Percentiles rank a stretch among this genome's conserved stretches.
These are phyloP conservation scores for Enteromius fasciolatus DNA, from an alignment of 2,797 vertebrate genomes.

Conservation along the genomic window DNA sequence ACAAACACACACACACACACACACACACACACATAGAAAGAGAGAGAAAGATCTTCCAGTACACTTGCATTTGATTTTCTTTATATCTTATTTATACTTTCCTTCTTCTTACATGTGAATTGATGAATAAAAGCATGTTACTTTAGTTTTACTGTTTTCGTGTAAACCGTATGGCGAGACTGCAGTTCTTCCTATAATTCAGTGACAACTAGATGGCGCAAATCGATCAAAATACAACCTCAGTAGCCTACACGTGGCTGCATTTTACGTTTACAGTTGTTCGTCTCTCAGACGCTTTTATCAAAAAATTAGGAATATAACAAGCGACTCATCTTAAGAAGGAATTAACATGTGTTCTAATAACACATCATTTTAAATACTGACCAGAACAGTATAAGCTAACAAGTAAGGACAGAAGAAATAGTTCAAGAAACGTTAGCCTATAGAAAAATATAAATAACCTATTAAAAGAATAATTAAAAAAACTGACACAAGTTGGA, in stretches of 20 bases:
- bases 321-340: not conserved
- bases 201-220: constrained; percentile 28
- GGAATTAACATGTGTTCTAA: not conserved
- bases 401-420: not conserved
- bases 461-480: not conserved
- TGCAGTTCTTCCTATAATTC: not conserved
- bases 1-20: not conserved
- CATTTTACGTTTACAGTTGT: not conserved
- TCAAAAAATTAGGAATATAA: not conserved
- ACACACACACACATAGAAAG: not conserved
- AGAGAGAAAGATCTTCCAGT: not conserved
- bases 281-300: not conserved
- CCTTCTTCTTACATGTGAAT: not conserved
- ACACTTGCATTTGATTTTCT: not conserved
- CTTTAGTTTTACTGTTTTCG: not conserved
- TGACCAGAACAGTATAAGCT: not conserved
- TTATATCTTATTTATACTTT: not conserved
- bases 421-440: not conserved
- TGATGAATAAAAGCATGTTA: not conserved
- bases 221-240: not conserved
- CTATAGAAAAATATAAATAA: not conserved
- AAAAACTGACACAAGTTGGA: not conserved
- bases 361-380: not conserved
- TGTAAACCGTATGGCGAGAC: not conserved
- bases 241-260: not conserved